Evolutionary conservation across 2,797 vertebrate genomes (phyloP).

Genomic region (Centroberyx gerrardi): DNA sequence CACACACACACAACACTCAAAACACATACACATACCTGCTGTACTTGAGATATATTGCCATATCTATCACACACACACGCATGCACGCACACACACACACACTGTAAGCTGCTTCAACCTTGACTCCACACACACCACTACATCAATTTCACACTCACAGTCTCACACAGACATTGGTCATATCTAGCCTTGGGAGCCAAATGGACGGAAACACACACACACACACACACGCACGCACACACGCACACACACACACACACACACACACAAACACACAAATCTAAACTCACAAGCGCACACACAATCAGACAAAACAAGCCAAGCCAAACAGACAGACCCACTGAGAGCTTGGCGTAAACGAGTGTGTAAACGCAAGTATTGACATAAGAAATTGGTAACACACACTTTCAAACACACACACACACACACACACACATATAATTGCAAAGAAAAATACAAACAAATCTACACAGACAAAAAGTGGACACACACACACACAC

Average conservation of each 20-base stretch:
- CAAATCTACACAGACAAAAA: not conserved
- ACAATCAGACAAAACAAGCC: not conserved
- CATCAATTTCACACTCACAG: conserved; percentile 44
- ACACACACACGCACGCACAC: not conserved
- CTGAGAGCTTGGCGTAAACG: conserved; percentile 14
- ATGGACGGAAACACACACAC: not conserved
- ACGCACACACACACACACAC: conserved; percentile 14
- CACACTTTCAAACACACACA: not conserved
- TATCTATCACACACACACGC: conserved; percentile 42
- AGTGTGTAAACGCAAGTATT: conserved; percentile 34
- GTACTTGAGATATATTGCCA: conserved; percentile 50
- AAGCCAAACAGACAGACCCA: conserved; percentile 9
- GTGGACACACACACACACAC: not conserved
- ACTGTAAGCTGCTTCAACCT: conserved; percentile 35
- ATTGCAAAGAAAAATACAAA: too few relatives aligned
- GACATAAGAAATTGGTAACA: conserved; percentile 26
- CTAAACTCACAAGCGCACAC: not conserved
- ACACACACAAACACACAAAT: not conserved
- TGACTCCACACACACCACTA: conserved; percentile 41
- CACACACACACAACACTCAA: conserved; percentile 20
- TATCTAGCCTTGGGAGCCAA: conserved; percentile 5
- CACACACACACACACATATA: not conserved
- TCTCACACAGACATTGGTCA: conserved; percentile 32
- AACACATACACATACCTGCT: conserved; percentile 22
- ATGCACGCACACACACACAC: conserved; percentile 12